Conservation (phyloP, 1,140 invertebrate species). For the Hyles vespertilio region DNA sequence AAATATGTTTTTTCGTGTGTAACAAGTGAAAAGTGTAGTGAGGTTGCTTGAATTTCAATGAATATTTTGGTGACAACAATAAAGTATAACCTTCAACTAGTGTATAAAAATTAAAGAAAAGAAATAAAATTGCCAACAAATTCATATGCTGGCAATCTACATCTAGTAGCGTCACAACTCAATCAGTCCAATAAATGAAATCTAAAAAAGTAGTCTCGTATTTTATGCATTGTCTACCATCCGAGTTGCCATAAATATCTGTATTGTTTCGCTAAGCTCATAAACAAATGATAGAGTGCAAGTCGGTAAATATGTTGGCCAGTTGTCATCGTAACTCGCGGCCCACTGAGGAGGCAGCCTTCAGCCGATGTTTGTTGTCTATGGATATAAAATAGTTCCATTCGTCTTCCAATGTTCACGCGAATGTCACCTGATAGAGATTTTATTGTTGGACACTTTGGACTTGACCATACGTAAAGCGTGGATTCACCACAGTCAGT, state of each 20-base stretch:
- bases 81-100: not conserved
- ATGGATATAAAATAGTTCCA: too few relatives aligned
- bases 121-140: not conserved
- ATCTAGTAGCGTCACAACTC: too few relatives aligned
- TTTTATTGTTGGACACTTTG: too few relatives aligned
- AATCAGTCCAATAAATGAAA: not conserved
- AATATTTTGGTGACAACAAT: not conserved
- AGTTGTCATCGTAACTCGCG: constrained; percentile 22
- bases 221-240: constrained; percentile 4
- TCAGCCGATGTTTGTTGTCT: too few relatives aligned
- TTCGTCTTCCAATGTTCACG: too few relatives aligned
- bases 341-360: constrained; percentile 2
- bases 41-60: too few relatives aligned
- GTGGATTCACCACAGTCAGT: too few relatives aligned
- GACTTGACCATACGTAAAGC: too few relatives aligned
- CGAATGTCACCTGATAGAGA: too few relatives aligned
- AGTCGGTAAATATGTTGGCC: constrained; percentile 17
- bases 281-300: constrained; percentile 21
- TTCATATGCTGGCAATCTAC: too few relatives aligned
- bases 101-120: not conserved
- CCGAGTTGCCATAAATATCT: constrained; percentile 10
- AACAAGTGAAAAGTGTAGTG: too few relatives aligned
- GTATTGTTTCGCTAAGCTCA: constrained; percentile 15
- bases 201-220: not conserved
- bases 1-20: too few relatives aligned